Conservation (phyloP, 2,888 invertebrate genomes). For the Abscondita cerata region DNA sequence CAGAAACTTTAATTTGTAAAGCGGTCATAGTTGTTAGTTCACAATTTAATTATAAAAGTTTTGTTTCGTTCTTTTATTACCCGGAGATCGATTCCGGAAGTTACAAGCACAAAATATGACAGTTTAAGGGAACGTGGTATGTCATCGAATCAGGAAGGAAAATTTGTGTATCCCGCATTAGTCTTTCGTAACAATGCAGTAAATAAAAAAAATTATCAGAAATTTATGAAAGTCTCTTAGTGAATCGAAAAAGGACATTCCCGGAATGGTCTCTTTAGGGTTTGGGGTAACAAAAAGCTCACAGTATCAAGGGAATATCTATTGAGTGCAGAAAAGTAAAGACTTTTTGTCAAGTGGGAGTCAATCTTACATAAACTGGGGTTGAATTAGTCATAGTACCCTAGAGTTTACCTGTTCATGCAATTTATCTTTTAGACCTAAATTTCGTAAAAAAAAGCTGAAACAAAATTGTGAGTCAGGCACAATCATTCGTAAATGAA, state of each 20-base stretch:
- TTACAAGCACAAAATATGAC: slow-evolving; percentile 14
- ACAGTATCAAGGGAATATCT: slow-evolving; percentile 19
- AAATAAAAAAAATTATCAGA: neutral
- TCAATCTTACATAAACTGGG: slow-evolving; percentile 21
- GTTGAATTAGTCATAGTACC: slow-evolving; percentile 20
- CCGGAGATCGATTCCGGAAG: slow-evolving; percentile 36
- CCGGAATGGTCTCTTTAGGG: slow-evolving; percentile 17
- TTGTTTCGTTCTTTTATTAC: slow-evolving; percentile 22
- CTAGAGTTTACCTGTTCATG: slow-evolving; percentile 19
- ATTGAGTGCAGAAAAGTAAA: slow-evolving; percentile 19
- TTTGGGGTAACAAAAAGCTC: slow-evolving; percentile 24
- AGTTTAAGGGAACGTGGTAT: slow-evolving; percentile 11
- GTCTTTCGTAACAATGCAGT: neutral
- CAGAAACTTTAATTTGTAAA: no score
- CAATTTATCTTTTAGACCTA: slow-evolving; percentile 5
- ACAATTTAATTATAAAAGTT: no score
- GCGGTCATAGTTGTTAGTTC: no score
- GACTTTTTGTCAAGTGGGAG: slow-evolving; percentile 11
- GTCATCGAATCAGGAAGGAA: slow-evolving; percentile 20
- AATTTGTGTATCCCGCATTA: slow-evolving; percentile 5
- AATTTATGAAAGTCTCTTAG: neutral
- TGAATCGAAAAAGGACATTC: neutral
- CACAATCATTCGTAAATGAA: neutral
- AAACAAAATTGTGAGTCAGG: slow-evolving; percentile 2
- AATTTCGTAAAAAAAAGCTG: slow-evolving; percentile 7